These are phyloP conservation scores for Ariopsis seemanni DNA, from an alignment of 2,113 vertebrate genomes.

Conservation along the genomic window DNA sequence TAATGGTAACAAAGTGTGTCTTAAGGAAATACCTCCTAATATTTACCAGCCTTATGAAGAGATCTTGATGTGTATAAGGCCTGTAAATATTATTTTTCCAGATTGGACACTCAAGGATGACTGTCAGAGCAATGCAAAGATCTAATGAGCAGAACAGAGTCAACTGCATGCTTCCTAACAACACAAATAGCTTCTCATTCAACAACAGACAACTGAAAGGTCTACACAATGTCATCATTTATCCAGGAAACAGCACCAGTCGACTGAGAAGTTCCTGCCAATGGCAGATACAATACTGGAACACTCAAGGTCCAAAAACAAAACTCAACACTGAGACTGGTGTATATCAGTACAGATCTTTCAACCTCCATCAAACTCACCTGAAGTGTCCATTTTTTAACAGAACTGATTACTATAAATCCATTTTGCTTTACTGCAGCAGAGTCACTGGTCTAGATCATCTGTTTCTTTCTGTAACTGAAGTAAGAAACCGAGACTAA, in stretches of 20 bases:
- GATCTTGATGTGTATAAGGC: background rate
- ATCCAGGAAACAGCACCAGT: background rate
- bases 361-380: constrained; percentile 4
- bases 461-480: background rate
- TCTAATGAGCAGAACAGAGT: background rate
- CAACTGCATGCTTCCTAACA: background rate
- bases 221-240: background rate
- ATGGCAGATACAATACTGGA: background rate
- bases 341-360: background rate
- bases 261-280: background rate
- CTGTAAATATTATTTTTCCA: background rate
- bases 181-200: background rate
- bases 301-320: background rate
- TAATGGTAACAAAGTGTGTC: background rate
- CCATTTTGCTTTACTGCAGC: background rate
- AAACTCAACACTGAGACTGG: background rate
- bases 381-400: background rate
- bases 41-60: background rate
- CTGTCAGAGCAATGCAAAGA: background rate
- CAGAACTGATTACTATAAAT: background rate
- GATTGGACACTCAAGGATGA: background rate
- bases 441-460: background rate
- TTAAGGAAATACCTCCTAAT: background rate
- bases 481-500: background rate
- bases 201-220: background rate